Evolutionary conservation across 2,797 vertebrate species (phyloP), one percentile per base, ranked within the genome.

Genomic region (Allobates femoralis): DNA sequence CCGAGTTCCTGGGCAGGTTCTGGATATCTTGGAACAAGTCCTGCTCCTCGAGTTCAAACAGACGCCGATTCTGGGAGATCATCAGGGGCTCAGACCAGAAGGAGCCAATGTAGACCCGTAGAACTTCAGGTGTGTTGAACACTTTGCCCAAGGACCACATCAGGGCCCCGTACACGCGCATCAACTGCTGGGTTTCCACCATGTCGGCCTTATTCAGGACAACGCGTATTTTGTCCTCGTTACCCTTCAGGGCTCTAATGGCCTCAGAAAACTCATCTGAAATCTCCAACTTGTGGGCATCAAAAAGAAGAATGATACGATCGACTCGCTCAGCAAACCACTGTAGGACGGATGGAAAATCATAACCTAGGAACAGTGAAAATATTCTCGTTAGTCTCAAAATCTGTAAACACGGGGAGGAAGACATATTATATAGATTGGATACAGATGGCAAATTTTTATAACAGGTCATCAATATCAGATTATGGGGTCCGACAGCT

Each of bases 121-220:
- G 93, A 19, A 99, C 97, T 93, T 99, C 98, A 0, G 98, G 98
- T 1, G 97, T 97, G 88, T 95, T 93, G 77, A 99, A 96, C 86
- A 96, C 97, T 89, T 98, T 98, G 37, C 98, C 97, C 90, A 99
- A 93, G 2, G 97, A 96, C 98, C 98, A 99, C 98, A 99, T 98
- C 87, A 99, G 94, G 0, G 97, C 98, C 0, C 98, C 98, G 5
- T 99, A 99, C 23, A 99, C 97, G 0, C 97, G 91, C 97, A 99
- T 98, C 89, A 98, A 93, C 94, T 98, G 97, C 94, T 98, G 98
- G 3, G 97, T 97, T 85, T 96, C 96, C 92, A 98, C 96, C 96
- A 96, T 96, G 93, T 99, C 98, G 0, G 98, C 98, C 90, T 99
- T 98, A 95, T 99, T 99, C 71, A 99, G 96, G 77, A 98, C 97